Conservation (phyloP, 2,113 vertebrate genomes). For the Camelus dromedarius region DNA sequence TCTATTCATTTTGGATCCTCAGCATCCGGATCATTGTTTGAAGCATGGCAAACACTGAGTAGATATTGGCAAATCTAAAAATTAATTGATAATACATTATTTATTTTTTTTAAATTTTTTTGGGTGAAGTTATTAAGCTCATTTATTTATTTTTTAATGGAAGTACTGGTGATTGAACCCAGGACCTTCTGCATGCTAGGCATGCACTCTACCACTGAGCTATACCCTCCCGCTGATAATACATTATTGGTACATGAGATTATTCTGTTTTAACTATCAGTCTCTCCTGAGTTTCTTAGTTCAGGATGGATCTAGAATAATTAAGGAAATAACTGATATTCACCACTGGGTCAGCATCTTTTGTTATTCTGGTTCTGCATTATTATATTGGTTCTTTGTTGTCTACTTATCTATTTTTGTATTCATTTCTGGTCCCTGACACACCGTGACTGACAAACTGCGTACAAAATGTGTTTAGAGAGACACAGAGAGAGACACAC, state of each 20-base stretch:
- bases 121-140: no score
- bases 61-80: neutral
- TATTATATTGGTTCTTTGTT: neutral
- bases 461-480: neutral
- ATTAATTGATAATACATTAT: neutral
- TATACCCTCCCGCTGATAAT: neutral
- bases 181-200: no score
- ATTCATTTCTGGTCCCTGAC: neutral
- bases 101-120: no score
- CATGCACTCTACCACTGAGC: no score
- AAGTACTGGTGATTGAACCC: no score
- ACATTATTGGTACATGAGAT: neutral
- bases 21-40: neutral
- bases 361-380: neutral
- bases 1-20: neutral
- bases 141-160: no score
- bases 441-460: neutral
- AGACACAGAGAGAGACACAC: neutral
- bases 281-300: neutral
- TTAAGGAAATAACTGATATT: neutral
- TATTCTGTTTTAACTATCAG: neutral
- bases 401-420: neutral
- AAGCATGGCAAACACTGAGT: neutral
- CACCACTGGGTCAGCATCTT: neutral
- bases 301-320: neutral